These are phyloP conservation scores for Cantharis flavilabris DNA, from an alignment of 2,888 invertebrate species.

Conservation along the genomic window DNA sequence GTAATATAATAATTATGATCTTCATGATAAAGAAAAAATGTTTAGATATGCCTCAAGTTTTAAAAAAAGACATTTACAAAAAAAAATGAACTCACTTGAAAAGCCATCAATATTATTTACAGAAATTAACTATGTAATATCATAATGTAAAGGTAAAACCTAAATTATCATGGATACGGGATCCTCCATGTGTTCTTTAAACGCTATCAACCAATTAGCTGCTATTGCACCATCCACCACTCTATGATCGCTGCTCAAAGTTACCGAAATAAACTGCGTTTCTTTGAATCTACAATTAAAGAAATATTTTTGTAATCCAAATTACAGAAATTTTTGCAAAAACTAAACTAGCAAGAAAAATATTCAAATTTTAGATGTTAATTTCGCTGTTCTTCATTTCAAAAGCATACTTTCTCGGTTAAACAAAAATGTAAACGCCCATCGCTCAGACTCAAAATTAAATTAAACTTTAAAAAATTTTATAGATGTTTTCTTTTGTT, in stretches of 20 bases:
- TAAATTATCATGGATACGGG: slow-evolving; percentile 94
- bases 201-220: slow-evolving; percentile 91
- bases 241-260: slow-evolving; percentile 95
- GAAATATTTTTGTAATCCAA: neutral
- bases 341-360: neutral
- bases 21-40: neutral
- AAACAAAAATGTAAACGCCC: too few relatives aligned
- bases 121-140: neutral
- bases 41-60: neutral
- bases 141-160: slow-evolving; percentile 36
- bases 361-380: too few relatives aligned
- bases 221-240: slow-evolving; percentile 98
- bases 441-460: too few relatives aligned
- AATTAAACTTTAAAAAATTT: too few relatives aligned
- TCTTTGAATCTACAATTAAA: slow-evolving; percentile 66
- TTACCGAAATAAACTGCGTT: slow-evolving; percentile 83
- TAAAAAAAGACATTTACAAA: neutral
- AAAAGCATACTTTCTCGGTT: too few relatives aligned
- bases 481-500: too few relatives aligned
- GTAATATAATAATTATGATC: neutral
- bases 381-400: too few relatives aligned
- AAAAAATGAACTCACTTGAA: neutral
- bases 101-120: neutral
- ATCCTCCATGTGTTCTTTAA: slow-evolving; percentile 87
- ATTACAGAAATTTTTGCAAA: neutral